These are phyloP conservation scores for Harpagifer antarcticus DNA, from an alignment of 2,797 vertebrate species.

Conservation along the genomic window DNA sequence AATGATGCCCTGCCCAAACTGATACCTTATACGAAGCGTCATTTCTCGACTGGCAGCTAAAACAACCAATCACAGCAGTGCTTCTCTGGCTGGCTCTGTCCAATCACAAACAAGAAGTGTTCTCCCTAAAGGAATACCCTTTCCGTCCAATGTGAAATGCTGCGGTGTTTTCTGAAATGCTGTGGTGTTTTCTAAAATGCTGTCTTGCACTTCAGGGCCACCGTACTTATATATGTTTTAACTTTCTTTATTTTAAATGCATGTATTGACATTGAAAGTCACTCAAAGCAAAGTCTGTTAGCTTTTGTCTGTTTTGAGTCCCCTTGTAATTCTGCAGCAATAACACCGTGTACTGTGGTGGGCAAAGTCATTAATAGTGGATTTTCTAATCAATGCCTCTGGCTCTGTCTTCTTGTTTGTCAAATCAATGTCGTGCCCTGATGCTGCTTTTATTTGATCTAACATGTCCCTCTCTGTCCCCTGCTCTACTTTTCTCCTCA, in stretches of 20 bases:
- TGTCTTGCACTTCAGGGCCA: too few relatives aligned
- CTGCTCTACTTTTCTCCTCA: conserved; percentile 24
- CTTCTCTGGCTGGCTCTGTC: too few relatives aligned
- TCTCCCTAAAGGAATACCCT: too few relatives aligned
- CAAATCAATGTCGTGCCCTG: conserved; percentile 68
- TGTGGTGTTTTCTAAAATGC: too few relatives aligned
- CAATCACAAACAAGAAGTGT: too few relatives aligned
- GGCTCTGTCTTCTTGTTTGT: conserved; percentile 74
- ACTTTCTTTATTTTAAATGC: not conserved
- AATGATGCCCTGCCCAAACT: not conserved
- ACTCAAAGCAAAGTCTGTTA: conserved; percentile 20
- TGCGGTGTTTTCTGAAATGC: too few relatives aligned
- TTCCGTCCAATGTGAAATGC: too few relatives aligned
- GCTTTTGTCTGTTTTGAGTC: conserved; percentile 48
- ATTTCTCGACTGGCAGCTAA: too few relatives aligned
- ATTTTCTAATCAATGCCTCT: conserved; percentile 76
- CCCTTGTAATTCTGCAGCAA: conserved; percentile 53
- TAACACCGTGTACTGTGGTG: conserved; percentile 39
- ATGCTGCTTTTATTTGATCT: conserved; percentile 67
- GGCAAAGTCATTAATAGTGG: conserved; percentile 77
- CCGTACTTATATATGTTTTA: not conserved
- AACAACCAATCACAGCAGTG: too few relatives aligned
- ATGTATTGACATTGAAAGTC: conserved; percentile 26
- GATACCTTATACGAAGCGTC: too few relatives aligned
- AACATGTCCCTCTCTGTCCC: conserved; percentile 41